Evolutionary conservation across 2,113 vertebrate species (phyloP).

Genomic region (Notiomystis cincta): DNA sequence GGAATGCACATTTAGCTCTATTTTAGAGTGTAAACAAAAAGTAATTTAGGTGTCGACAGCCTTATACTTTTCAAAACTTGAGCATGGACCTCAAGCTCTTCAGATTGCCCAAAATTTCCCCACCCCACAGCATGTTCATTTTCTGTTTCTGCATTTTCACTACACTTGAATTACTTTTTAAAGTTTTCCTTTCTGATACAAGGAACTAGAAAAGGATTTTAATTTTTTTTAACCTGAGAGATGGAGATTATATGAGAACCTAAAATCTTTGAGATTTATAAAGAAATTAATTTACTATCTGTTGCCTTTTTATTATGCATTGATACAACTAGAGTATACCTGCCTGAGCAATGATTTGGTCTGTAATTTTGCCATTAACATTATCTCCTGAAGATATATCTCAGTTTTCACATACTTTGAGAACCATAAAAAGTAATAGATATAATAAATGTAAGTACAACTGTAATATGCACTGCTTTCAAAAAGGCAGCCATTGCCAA

Average conservation of each 20-base stretch:
- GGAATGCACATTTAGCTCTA: background rate
- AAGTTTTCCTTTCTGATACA: background rate
- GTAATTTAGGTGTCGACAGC: background rate
- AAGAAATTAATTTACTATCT: background rate
- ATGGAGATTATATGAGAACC: background rate
- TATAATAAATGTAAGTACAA: background rate
- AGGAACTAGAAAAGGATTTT: background rate
- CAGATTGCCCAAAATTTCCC: background rate
- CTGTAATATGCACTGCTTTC: background rate
- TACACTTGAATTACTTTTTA: background rate
- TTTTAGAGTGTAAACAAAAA: background rate
- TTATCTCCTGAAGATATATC: background rate
- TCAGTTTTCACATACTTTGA: background rate
- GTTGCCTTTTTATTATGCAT: background rate
- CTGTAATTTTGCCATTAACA: background rate
- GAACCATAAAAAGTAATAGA: background rate
- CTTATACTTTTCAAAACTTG: background rate
- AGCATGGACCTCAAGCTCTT: background rate
- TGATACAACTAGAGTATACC: background rate
- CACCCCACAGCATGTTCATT: rapidly evolving
- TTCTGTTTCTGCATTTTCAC: background rate
- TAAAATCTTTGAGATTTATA: background rate
- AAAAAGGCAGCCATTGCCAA: background rate
- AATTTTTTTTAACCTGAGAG: background rate
- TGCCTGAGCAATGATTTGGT: background rate